Percentiles rank a stretch among this genome's conserved stretches.
Evolutionary conservation across 2,888 invertebrate species (phyloP).

Genomic region (Athalia rosae): DNA sequence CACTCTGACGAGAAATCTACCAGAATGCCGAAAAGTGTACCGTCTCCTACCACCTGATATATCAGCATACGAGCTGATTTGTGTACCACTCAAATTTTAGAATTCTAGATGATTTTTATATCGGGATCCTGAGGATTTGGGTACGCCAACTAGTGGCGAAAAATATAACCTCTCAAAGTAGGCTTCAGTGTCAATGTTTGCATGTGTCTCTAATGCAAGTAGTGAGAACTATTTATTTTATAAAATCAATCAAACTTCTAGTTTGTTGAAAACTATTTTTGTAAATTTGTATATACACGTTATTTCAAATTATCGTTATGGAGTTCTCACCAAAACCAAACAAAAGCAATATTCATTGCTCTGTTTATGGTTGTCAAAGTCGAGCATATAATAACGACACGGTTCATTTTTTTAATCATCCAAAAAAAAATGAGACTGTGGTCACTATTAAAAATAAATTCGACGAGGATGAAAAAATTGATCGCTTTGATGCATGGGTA

Average conservation of each 20-base stretch:
- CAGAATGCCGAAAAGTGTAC: too few relatives aligned
- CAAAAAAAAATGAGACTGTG: background rate
- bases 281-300: background rate
- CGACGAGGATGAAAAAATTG: constrained; percentile 35
- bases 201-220: constrained; percentile 4
- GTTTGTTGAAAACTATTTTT: background rate
- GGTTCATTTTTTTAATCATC: constrained; percentile 3
- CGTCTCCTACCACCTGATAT: too few relatives aligned
- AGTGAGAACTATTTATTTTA: constrained; percentile 5
- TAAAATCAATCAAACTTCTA: background rate
- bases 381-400: background rate
- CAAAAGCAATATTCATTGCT: constrained; percentile 13
- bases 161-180: constrained; percentile 7
- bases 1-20: too few relatives aligned
- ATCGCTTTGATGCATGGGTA: constrained; percentile 35
- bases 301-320: constrained; percentile 1
- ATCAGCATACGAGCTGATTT: too few relatives aligned
- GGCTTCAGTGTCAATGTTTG: background rate
- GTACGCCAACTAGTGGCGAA: constrained; percentile 12
- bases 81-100: too few relatives aligned
- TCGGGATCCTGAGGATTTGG: constrained; percentile 1
- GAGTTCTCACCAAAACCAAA: background rate
- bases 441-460: constrained; percentile 30
- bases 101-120: background rate
- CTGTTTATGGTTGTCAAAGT: background rate